These are phyloP conservation scores for Tromatobia lineatoria DNA, from an alignment of 2,888 invertebrate species.

Conservation along the genomic window DNA sequence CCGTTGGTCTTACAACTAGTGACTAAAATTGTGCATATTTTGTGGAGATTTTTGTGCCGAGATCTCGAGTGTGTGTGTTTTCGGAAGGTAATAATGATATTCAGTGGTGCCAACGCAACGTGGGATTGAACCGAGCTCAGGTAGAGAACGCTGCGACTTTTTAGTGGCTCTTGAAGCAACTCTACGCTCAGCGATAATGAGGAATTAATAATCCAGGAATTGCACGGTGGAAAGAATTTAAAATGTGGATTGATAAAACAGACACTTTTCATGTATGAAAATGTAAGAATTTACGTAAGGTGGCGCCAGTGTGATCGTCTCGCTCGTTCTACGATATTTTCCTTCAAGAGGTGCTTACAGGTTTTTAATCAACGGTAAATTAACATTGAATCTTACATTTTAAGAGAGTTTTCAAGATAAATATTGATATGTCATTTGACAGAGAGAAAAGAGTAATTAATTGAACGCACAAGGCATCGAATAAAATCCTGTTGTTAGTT, in stretches of 20 bases:
- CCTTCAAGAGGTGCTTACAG: conserved; percentile 37
- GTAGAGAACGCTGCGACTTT: conserved; percentile 28
- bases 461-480: conserved; percentile 68
- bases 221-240: conserved; percentile 68
- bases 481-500: conserved; percentile 49
- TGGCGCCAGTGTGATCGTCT: conserved; percentile 22
- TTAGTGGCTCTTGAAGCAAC: background rate
- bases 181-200: conserved; percentile 40
- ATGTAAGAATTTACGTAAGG: conserved; percentile 47
- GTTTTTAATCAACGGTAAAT: conserved; percentile 38
- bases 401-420: background rate
- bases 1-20: background rate
- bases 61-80: background rate
- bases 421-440: background rate
- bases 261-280: background rate
- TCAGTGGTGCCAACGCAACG: conserved; percentile 62
- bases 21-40: conserved; percentile 22
- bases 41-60: background rate
- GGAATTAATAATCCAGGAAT: conserved; percentile 71
- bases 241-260: conserved; percentile 10
- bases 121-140: conserved; percentile 71
- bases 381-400: conserved; percentile 1
- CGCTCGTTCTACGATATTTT: conserved; percentile 21
- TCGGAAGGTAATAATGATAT: conserved; percentile 1
- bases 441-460: conserved; percentile 8